Percentiles rank a stretch among this genome's conserved stretches.
Conservation (phyloP, 2,888 invertebrate species). For the Prosopocoilus inquinatus region DNA sequence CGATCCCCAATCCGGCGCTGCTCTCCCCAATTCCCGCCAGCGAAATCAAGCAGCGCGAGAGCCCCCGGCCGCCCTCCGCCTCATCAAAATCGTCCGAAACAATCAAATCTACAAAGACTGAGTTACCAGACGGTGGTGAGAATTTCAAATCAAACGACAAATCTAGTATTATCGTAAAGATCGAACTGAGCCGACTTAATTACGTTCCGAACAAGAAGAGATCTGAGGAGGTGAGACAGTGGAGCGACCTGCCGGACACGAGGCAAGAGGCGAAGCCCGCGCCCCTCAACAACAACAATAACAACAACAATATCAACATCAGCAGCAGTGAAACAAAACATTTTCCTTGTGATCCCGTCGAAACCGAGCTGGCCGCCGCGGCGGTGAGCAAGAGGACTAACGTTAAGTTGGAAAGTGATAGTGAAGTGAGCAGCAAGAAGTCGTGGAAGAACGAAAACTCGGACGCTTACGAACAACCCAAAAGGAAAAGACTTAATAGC, state of each 20-base stretch:
- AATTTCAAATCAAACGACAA: slow-evolving; percentile 17
- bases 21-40: slow-evolving; percentile 40
- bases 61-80: slow-evolving; percentile 25
- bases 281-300: slow-evolving; percentile 9
- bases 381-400: slow-evolving; percentile 25
- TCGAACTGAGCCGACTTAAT: slow-evolving; percentile 50
- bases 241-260: slow-evolving; percentile 53
- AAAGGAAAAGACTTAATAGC: slow-evolving; percentile 46
- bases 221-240: slow-evolving; percentile 53
- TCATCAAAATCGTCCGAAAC: slow-evolving; percentile 22
- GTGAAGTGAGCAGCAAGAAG: slow-evolving; percentile 26
- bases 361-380: slow-evolving; percentile 20
- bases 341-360: slow-evolving; percentile 17
- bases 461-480: slow-evolving; percentile 23
- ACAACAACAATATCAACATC: slow-evolving; percentile 9
- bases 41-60: slow-evolving; percentile 26
- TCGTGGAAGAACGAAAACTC: slow-evolving; percentile 18
- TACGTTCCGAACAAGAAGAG: slow-evolving; percentile 40
- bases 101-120: slow-evolving; percentile 49
- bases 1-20: slow-evolving; percentile 37
- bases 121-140: slow-evolving; percentile 41
- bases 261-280: slow-evolving; percentile 42
- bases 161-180: slow-evolving; percentile 31
- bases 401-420: slow-evolving; percentile 29
- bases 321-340: slow-evolving; percentile 12